Conservation (phyloP, 2,888 invertebrate genomes). For the Drosophila setosimentum region DNA sequence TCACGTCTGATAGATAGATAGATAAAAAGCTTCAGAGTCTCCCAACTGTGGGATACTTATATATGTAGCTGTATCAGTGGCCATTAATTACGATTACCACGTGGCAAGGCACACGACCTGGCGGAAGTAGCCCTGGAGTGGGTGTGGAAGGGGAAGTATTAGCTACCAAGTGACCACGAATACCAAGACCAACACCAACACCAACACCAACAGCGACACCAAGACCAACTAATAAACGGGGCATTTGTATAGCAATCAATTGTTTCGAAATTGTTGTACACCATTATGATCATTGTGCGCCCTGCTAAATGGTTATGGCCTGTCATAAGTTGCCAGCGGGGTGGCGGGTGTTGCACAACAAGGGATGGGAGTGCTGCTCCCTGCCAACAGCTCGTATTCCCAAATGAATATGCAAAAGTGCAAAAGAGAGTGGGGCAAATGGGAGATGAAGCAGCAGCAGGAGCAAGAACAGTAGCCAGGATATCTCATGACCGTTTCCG, state of each 20-base stretch:
- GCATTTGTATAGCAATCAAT: slow-evolving; percentile 81
- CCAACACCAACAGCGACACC: slow-evolving; percentile 50
- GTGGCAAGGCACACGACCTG: slow-evolving; percentile 79
- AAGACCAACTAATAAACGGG: slow-evolving; percentile 76
- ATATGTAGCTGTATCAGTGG: slow-evolving; percentile 61
- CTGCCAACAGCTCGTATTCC: slow-evolving; percentile 68
- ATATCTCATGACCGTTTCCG: slow-evolving; percentile 81
- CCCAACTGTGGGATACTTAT: slow-evolving; percentile 50
- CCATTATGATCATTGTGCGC: slow-evolving; percentile 76
- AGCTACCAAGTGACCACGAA: slow-evolving; percentile 41
- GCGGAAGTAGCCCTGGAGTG: slow-evolving; percentile 62
- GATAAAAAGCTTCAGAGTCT: not conserved
- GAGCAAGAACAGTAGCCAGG: slow-evolving; percentile 35
- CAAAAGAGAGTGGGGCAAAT: slow-evolving; percentile 17
- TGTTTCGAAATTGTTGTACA: slow-evolving; percentile 78
- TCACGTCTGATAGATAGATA: slow-evolving; percentile 27
- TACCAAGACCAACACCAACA: slow-evolving; percentile 19
- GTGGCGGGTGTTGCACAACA: slow-evolving; percentile 24
- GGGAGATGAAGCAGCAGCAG: not conserved
- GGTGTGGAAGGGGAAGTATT: slow-evolving; percentile 9
- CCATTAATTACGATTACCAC: slow-evolving; percentile 80
- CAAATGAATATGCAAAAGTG: slow-evolving; percentile 84
- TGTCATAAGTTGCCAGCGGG: slow-evolving; percentile 76
- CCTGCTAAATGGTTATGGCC: slow-evolving; percentile 80
- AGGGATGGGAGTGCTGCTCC: slow-evolving; percentile 32